Percentiles rank a stretch among this genome's conserved stretches.
These are phyloP conservation scores for Brachionus koreanus DNA, from an alignment of 1,140 invertebrate species.

Conservation along the genomic window DNA sequence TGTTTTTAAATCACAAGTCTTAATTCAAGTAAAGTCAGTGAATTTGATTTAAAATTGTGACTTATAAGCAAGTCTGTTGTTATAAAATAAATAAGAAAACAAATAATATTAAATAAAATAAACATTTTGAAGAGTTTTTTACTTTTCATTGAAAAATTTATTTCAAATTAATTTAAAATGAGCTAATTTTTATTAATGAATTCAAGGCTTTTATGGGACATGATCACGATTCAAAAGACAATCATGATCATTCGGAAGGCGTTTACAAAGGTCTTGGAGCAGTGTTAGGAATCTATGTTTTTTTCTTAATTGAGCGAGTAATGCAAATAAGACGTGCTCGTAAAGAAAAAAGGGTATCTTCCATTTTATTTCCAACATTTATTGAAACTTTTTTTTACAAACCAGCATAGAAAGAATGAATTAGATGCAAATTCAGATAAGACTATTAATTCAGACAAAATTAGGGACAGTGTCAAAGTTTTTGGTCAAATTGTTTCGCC, in stretches of 20 bases:
- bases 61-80: no score
- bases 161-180: neutral
- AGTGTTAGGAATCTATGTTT: slow-evolving; percentile 34
- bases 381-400: neutral
- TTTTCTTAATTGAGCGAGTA: slow-evolving; percentile 36
- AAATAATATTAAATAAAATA: no score
- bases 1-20: no score
- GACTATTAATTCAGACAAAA: neutral
- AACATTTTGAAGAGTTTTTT: no score
- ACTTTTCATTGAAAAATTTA: no score
- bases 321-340: slow-evolving; percentile 35
- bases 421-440: neutral
- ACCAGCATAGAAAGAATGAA: neutral
- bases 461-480: neutral
- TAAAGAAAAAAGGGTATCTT: slow-evolving; percentile 37
- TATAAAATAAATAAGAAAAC: no score
- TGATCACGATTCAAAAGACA: neutral
- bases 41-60: no score
- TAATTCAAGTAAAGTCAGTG: no score
- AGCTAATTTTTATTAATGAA: neutral
- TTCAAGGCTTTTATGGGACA: neutral
- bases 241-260: slow-evolving; percentile 15
- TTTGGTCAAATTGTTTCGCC: neutral
- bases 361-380: neutral
- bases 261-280: slow-evolving; percentile 15